phyloP scores from a whole-genome alignment of 1,140 invertebrate genomes.

The Ceratina japonica region DNA sequence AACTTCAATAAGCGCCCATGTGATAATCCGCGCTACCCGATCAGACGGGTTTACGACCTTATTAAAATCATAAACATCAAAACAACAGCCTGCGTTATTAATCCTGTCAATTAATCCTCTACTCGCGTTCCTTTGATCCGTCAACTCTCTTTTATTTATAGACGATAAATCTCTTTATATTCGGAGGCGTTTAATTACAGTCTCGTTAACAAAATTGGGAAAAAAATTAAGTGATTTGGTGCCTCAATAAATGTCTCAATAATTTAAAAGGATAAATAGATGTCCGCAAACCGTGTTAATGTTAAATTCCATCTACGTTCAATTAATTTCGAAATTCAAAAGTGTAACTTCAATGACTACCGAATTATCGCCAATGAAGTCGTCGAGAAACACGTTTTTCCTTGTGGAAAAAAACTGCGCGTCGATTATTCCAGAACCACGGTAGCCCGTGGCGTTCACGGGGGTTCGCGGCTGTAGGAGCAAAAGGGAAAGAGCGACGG shows the following conservation, averaged over 20 bases:
- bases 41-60: constrained; percentile 53
- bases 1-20: constrained; percentile 58
- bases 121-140: constrained; percentile 1
- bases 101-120: constrained; percentile 28
- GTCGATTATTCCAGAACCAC: constrained; percentile 27
- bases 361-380: constrained; percentile 31
- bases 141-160: too few relatives aligned
- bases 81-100: constrained; percentile 33
- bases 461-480: background rate
- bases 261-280: too few relatives aligned
- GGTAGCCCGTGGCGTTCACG: constrained; percentile 6
- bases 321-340: background rate
- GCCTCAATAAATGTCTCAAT: too few relatives aligned
- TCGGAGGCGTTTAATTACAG: background rate
- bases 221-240: too few relatives aligned
- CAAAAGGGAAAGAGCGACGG: background rate
- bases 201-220: background rate
- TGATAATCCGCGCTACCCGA: constrained; percentile 46
- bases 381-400: constrained; percentile 28
- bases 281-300: too few relatives aligned
- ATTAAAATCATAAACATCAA: constrained; percentile 59
- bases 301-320: background rate
- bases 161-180: too few relatives aligned
- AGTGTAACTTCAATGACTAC: background rate
- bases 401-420: background rate